phyloP scores from a whole-genome alignment of 2,113 vertebrate species.

The Gallinago media region DNA sequence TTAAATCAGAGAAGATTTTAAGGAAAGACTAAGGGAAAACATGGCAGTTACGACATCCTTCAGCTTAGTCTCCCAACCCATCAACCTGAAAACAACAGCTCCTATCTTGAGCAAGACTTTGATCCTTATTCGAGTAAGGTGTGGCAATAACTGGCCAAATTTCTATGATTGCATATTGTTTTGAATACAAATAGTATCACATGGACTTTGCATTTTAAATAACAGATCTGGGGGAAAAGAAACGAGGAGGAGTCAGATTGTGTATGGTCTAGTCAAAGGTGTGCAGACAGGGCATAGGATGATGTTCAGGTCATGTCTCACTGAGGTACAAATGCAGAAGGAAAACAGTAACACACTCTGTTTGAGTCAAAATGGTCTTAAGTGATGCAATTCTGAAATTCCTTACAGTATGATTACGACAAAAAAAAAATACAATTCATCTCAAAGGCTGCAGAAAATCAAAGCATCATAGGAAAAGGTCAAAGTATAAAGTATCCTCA shows the following conservation, averaged over 20 bases:
- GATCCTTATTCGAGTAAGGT: neutral
- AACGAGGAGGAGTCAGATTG: neutral
- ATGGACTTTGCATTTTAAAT: neutral
- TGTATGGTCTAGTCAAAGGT: neutral
- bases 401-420: neutral
- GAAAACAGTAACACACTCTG: neutral
- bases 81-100: neutral
- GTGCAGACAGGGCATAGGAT: fast-evolving
- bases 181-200: neutral
- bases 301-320: neutral
- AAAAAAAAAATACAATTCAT: neutral
- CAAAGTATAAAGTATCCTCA: neutral
- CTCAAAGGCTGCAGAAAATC: neutral
- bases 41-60: neutral
- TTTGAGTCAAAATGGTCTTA: neutral
- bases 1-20: neutral
- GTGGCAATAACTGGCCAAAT: neutral
- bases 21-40: neutral
- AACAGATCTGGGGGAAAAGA: neutral
- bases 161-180: neutral
- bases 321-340: neutral
- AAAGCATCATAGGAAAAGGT: neutral
- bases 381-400: neutral
- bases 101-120: neutral
- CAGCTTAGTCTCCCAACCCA: neutral